A percentile compares a stretch with the other conserved stretches of the same genome.
Conservation (phyloP, 2,113 vertebrate genomes). For the Mesoclemmys tuberculata region DNA sequence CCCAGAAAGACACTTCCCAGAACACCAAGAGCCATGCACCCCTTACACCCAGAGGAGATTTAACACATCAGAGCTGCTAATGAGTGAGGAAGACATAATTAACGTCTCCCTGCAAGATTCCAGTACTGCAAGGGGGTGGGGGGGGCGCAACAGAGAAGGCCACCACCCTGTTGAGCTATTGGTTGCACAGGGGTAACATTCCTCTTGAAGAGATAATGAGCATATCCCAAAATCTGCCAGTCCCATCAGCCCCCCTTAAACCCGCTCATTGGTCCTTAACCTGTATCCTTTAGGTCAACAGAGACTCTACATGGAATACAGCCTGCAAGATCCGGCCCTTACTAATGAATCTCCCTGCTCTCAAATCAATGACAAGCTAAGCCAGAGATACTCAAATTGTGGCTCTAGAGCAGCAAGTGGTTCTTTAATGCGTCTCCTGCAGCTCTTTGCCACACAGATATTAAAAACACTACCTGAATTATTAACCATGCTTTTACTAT, state of each 20-base stretch:
- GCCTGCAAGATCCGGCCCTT: background rate
- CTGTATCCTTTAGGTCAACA: background rate
- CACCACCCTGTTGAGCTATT: background rate
- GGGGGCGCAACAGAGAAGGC: no score
- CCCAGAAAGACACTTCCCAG: background rate
- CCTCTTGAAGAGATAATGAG: background rate
- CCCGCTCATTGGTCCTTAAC: background rate
- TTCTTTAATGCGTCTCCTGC: no score
- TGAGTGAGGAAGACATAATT: background rate
- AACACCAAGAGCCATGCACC: background rate
- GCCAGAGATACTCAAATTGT: background rate
- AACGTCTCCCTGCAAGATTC: background rate
- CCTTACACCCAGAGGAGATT: background rate
- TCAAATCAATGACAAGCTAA: background rate
- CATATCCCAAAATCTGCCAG: background rate
- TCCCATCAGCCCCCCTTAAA: background rate
- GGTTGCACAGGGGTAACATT: background rate
- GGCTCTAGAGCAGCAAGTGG: background rate
- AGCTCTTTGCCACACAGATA: background rate
- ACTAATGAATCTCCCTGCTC: background rate
- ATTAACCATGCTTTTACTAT: background rate
- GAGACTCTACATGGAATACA: background rate
- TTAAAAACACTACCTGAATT: background rate
- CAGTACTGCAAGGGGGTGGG: background rate
- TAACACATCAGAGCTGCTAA: background rate